Conservation (phyloP, 2,888 invertebrate genomes). For the Pheosia gnoma region DNA sequence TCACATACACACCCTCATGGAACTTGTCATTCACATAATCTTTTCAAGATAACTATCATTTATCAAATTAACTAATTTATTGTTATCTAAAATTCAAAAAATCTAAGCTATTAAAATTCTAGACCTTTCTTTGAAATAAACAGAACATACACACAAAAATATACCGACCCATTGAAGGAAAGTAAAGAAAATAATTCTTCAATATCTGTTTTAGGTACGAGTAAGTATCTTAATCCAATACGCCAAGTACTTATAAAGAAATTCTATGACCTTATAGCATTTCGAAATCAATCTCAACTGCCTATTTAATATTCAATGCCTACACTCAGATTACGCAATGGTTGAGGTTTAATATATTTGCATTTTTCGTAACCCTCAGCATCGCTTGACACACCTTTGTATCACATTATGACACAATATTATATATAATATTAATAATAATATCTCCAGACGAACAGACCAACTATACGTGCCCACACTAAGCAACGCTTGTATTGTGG, state of each 20-base stretch:
- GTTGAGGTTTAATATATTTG: conserved; percentile 31
- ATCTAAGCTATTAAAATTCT: too few species aligned
- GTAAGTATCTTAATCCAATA: not conserved
- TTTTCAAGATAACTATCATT: not conserved
- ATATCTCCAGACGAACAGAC: too few species aligned
- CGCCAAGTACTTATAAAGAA: conserved; percentile 24
- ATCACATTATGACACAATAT: conserved; percentile 35
- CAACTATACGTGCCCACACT: too few species aligned
- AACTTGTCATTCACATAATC: not conserved
- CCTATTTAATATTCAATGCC: conserved; percentile 26
- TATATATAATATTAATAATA: conserved; percentile 16
- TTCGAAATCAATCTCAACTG: conserved; percentile 30
- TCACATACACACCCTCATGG: too few species aligned
- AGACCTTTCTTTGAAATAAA: too few species aligned
- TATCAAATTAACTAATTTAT: too few species aligned
- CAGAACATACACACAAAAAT: too few species aligned
- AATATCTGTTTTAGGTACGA: not conserved
- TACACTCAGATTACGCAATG: conserved; percentile 28
- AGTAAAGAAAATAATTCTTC: not conserved
- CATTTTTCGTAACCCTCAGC: conserved; percentile 39
- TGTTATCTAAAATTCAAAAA: too few species aligned
- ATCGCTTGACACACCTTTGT: conserved; percentile 21
- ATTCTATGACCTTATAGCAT: conserved; percentile 36
- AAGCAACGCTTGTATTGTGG: too few species aligned
- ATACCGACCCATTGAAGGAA: too few species aligned